Conservation (phyloP, 2,113 vertebrate genomes). For the Megalops atlanticus region DNA sequence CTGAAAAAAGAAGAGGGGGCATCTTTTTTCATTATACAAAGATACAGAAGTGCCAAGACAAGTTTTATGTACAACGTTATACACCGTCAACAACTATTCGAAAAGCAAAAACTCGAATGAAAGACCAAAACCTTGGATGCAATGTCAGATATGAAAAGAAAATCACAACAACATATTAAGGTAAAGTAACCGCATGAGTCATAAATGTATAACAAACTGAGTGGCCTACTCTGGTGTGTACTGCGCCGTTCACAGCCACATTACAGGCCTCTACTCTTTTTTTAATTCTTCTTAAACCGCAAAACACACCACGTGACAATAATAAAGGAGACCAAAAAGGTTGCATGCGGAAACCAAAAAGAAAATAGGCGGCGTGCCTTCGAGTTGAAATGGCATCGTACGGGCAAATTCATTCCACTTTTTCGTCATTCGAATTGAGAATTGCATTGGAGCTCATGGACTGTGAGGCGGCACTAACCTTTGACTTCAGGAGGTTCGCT, state of each 20-base stretch:
- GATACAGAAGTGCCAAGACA: constrained; percentile 42
- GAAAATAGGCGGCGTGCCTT: constrained; percentile 65
- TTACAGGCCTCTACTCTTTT: constrained; percentile 58
- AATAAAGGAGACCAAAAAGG: constrained; percentile 63
- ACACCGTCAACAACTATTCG: constrained; percentile 54
- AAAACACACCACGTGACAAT: constrained; percentile 73
- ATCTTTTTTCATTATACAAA: constrained; percentile 29
- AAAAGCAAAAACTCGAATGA: constrained; percentile 57
- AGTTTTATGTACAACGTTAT: constrained; percentile 62
- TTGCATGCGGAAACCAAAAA: constrained; percentile 76
- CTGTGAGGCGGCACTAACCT: constrained; percentile 24
- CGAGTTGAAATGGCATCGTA: constrained; percentile 40
- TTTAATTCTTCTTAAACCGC: constrained; percentile 52
- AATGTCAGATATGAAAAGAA: constrained; percentile 68
- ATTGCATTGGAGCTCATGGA: not conserved
- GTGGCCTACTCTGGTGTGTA: constrained; percentile 67
- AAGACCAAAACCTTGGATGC: constrained; percentile 64
- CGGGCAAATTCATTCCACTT: constrained; percentile 26
- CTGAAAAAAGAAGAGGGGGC: constrained; percentile 17
- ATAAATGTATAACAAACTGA: constrained; percentile 62
- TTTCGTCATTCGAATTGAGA: not conserved
- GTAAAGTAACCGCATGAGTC: constrained; percentile 67
- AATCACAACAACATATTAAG: constrained; percentile 71
- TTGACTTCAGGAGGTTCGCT: constrained; percentile 27
- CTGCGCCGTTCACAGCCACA: constrained; percentile 71